Evolutionary conservation across 2,113 vertebrate species (phyloP), one percentile per base, ranked within the genome.

Genomic region (Ophthalmolycus amberensis): DNA sequence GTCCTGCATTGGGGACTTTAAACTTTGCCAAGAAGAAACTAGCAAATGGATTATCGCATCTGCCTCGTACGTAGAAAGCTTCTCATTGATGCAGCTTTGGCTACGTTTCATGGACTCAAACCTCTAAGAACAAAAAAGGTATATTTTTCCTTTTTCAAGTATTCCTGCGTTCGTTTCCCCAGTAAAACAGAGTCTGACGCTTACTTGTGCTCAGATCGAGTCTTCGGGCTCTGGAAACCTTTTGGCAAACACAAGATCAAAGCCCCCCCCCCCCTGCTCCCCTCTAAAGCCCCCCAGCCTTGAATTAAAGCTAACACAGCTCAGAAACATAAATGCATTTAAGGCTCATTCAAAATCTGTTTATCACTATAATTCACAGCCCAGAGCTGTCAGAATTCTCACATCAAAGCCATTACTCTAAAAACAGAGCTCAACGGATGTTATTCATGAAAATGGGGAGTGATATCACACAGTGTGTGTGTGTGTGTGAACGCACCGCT

Each of bases 321-420:
- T 86, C 85, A 44, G 52, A 76, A 86, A 90, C 79, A 80, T 85
- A 80, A 88, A 69, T 87, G 91, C 82, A 81, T 90, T 91, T 92
- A 93, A 84, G 75, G 80, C 89, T 89, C 79, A 76, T 82, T 91
- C 84, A 82, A 44, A 90, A 92, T 91, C 83, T 85, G 80, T 92
- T 92, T 91, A 92, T 86, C 88, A 84, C 77, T 89, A 38, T 62
- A 86, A 91, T 79, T 89, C 87, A 87, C 74, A 88, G 90, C 90
- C 83, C 75, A 71, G 75, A 89, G 88, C 84, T 32, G 80, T 84
- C 73, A 87, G 62, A 82, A 85, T 64, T 75, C 87, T 83, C 66
- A 88, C 82, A 91, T 94, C 89, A 92, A 90, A 92, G 91, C 64
- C 0, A 14, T 27, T 50, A 34, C 83, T 38, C 65, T 40, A 54